Percentiles rank a stretch among this genome's conserved stretches.
Evolutionary conservation across 2,888 invertebrate genomes (phyloP).

Genomic region (Drosophila stalkeri): DNA sequence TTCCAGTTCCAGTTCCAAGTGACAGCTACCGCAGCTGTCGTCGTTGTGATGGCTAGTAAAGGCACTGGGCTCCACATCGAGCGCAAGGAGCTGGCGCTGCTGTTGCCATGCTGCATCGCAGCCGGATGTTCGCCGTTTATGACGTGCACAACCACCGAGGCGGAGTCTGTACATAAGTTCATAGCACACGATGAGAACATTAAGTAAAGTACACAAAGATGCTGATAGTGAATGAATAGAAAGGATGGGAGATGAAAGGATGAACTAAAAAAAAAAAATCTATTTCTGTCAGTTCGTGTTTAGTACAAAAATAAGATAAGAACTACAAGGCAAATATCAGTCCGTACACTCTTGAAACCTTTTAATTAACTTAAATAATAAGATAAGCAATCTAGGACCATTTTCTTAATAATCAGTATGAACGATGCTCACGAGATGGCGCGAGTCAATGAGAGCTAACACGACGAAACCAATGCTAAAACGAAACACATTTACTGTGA

Average conservation of each 20-base stretch:
- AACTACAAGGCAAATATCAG: neutral
- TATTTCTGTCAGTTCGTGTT: neutral
- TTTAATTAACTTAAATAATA: too few species aligned
- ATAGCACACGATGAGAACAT: conserved; percentile 27
- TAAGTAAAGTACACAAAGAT: conserved; percentile 21
- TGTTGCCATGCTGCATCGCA: conserved; percentile 87
- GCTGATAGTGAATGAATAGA: conserved; percentile 2
- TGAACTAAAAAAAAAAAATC: neutral
- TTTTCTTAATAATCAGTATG: neutral
- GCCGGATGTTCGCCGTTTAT: conserved; percentile 91
- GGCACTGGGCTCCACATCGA: conserved; percentile 64
- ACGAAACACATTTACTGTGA: neutral
- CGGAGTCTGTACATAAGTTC: conserved; percentile 87
- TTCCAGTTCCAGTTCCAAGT: conserved; percentile 62
- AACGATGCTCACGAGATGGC: neutral
- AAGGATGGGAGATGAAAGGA: neutral
- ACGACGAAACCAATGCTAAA: neutral
- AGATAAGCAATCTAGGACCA: neutral
- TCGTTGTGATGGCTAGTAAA: conserved; percentile 65
- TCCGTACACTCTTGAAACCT: neutral
- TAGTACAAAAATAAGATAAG: neutral
- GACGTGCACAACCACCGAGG: conserved; percentile 93
- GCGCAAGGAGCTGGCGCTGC: conserved; percentile 82
- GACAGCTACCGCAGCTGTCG: conserved; percentile 65
- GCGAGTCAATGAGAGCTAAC: neutral